phyloP scores from a whole-genome alignment of 2,113 vertebrate genomes.

The Progne subis region DNA sequence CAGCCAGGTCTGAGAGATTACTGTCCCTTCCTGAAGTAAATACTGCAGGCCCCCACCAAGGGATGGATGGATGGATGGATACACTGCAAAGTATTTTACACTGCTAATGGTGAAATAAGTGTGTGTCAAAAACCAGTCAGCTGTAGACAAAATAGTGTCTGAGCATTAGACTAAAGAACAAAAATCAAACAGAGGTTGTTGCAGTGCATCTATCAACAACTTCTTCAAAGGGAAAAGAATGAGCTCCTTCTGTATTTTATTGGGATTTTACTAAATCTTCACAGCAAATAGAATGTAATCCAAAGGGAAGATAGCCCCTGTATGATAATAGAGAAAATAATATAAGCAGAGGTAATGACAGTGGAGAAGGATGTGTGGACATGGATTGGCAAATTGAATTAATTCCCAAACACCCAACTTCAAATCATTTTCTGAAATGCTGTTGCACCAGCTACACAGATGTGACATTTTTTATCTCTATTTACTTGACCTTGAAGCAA shows the following conservation, averaged over 20 bases:
- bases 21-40: background rate
- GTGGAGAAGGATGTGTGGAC: constrained; percentile 22
- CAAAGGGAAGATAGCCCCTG: background rate
- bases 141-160: background rate
- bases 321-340: background rate
- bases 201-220: background rate
- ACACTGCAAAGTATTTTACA: background rate
- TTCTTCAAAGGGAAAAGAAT: background rate
- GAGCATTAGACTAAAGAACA: background rate
- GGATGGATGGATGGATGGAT: background rate
- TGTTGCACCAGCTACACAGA: background rate
- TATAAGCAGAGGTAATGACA: background rate
- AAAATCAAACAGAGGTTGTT: background rate
- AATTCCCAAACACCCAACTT: constrained; percentile 34
- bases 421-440: constrained; percentile 22
- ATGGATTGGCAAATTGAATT: constrained; percentile 40
- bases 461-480: constrained; percentile 38
- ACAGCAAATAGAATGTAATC: background rate
- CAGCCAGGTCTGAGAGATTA: background rate
- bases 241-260: background rate
- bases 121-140: background rate
- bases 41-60: background rate
- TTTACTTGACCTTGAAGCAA: constrained; percentile 22
- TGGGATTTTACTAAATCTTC: background rate
- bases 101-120: background rate